Conservation (phyloP, 2,888 invertebrate genomes). For the Stramonita haemastoma region DNA sequence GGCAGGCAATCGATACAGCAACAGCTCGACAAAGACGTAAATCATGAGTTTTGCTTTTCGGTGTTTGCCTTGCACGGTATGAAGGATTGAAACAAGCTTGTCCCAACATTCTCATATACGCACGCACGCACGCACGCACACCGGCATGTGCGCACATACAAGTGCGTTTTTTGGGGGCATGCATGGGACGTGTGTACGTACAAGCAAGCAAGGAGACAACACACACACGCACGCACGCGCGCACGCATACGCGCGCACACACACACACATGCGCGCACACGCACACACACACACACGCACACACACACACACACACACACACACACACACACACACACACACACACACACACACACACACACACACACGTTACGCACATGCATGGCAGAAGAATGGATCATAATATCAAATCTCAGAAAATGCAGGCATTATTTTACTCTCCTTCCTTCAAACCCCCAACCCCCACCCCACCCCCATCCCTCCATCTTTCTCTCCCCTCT, state of each 20-base stretch:
- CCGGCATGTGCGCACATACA: background rate
- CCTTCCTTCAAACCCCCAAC: too few relatives aligned
- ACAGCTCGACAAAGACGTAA: too few relatives aligned
- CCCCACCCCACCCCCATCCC: too few relatives aligned
- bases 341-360: background rate
- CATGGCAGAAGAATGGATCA: background rate
- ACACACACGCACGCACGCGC: background rate
- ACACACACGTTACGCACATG: background rate
- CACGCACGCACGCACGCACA: background rate
- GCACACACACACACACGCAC: conserved; percentile 9
- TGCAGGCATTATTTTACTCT: background rate
- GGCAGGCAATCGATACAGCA: too few relatives aligned
- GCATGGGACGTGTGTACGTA: background rate
- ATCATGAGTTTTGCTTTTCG: too few relatives aligned
- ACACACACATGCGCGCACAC: background rate
- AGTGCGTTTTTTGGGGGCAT: background rate
- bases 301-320: background rate
- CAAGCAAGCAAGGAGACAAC: background rate
- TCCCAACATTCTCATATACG: background rate
- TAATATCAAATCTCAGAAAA: background rate
- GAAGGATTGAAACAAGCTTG: background rate
- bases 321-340: background rate
- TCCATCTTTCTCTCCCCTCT: too few relatives aligned
- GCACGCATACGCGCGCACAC: background rate
- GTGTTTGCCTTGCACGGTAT: too few relatives aligned